These are phyloP conservation scores for Mycteria americana DNA, from an alignment of 2,797 vertebrate genomes.

Conservation along the genomic window DNA sequence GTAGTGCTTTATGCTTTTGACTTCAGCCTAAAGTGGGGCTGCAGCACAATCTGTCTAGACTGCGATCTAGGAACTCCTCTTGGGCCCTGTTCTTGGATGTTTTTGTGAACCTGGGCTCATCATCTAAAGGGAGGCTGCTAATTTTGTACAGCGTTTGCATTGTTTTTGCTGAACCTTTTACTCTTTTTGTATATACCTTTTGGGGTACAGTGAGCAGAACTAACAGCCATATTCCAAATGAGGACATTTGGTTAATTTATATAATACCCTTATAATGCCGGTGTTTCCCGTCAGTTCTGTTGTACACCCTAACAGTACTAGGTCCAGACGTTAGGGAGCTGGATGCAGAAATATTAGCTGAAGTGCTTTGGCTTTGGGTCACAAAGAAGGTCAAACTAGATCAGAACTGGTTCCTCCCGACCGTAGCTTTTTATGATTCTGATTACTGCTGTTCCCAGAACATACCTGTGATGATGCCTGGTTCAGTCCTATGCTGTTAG, in stretches of 20 bases:
- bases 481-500: not conserved
- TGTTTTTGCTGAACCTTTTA: not conserved
- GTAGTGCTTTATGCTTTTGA: not conserved
- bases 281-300: accelerated
- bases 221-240: not conserved
- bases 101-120: not conserved
- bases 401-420: not conserved
- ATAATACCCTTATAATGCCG: not conserved
- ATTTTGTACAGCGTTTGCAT: not conserved
- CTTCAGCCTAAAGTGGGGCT: not conserved
- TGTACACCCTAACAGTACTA: not conserved
- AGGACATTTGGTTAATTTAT: not conserved
- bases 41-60: not conserved
- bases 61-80: not conserved
- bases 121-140: not conserved
- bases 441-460: not conserved
- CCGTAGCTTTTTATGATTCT: not conserved
- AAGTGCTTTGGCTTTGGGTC: not conserved
- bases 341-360: not conserved
- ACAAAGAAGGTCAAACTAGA: not conserved
- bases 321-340: not conserved
- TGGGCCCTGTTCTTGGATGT: not conserved
- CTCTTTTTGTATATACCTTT: not conserved
- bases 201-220: not conserved
- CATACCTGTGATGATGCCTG: not conserved